A percentile compares a stretch with the other conserved stretches of the same genome.
These are phyloP conservation scores for Leptoclinus maculatus DNA, from an alignment of 2,797 vertebrate species.

Conservation along the genomic window DNA sequence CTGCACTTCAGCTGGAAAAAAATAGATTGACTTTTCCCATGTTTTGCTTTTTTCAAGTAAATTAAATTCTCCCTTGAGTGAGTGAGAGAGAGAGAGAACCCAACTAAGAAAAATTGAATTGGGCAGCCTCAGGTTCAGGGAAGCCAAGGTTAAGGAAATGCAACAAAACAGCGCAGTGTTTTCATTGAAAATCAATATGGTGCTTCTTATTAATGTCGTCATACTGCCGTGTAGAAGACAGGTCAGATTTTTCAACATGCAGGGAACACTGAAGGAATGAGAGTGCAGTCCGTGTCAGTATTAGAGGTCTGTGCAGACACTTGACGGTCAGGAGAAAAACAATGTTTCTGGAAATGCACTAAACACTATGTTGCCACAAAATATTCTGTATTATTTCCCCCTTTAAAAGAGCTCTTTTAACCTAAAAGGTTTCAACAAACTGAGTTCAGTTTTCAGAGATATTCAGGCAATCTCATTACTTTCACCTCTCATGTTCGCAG, in stretches of 20 bases:
- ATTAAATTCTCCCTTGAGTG: too few relatives aligned
- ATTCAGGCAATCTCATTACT: slow-evolving; percentile 43
- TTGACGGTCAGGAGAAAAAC: not conserved
- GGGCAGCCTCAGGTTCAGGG: slow-evolving; percentile 62
- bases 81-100: slow-evolving; percentile 56
- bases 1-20: slow-evolving; percentile 13
- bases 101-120: slow-evolving; percentile 70
- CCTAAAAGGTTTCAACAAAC: slow-evolving; percentile 23
- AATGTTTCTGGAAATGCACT: slow-evolving; percentile 1
- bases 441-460: slow-evolving; percentile 11
- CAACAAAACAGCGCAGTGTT: slow-evolving; percentile 72
- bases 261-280: slow-evolving; percentile 30
- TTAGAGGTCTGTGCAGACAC: not conserved
- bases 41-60: slow-evolving; percentile 20
- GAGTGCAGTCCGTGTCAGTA: slow-evolving; percentile 10
- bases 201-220: slow-evolving; percentile 75
- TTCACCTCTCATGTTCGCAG: slow-evolving; percentile 33
- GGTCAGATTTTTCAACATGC: slow-evolving; percentile 54
- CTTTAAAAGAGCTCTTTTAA: slow-evolving; percentile 18
- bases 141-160: slow-evolving; percentile 79
- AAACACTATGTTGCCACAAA: not conserved
- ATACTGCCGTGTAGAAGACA: slow-evolving; percentile 53
- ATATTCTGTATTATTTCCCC: not conserved
- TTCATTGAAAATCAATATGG: slow-evolving; percentile 80
- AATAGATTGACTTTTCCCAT: slow-evolving; percentile 10